Evolutionary conservation across 2,888 invertebrate species (phyloP).

Genomic region (Coenonympha glycerion): DNA sequence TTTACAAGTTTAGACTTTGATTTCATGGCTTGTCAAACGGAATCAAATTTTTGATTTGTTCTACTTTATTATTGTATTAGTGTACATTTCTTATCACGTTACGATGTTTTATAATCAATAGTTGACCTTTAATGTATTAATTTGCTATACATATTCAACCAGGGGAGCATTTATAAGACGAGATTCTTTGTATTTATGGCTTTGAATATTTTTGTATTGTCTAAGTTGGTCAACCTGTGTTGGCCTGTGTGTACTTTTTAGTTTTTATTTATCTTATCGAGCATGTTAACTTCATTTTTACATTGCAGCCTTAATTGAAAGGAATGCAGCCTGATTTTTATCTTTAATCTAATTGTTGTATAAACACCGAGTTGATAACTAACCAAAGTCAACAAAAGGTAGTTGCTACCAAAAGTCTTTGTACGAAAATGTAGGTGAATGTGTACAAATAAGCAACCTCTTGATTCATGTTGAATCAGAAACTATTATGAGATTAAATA

Average conservation of each 20-base stretch:
- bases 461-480: too few relatives aligned
- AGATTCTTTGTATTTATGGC: conserved; percentile 8
- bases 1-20: background rate
- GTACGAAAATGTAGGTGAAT: background rate
- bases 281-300: conserved; percentile 1
- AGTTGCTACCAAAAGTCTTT: background rate
- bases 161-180: background rate
- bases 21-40: background rate
- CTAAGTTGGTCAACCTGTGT: background rate
- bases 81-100: background rate
- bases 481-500: too few relatives aligned
- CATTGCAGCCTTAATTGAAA: conserved; percentile 5
- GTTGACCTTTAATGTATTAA: background rate
- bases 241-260: background rate
- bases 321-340: conserved; percentile 12
- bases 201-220: background rate
- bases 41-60: background rate
- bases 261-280: conserved; percentile 2
- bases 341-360: background rate
- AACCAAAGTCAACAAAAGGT: background rate
- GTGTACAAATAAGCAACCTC: too few relatives aligned
- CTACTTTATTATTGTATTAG: background rate
- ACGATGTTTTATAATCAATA: background rate
- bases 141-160: background rate
- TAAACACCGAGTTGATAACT: conserved; percentile 4